These are phyloP conservation scores for Puma concolor DNA, from an alignment of 2,113 vertebrate species.

Conservation along the genomic window DNA sequence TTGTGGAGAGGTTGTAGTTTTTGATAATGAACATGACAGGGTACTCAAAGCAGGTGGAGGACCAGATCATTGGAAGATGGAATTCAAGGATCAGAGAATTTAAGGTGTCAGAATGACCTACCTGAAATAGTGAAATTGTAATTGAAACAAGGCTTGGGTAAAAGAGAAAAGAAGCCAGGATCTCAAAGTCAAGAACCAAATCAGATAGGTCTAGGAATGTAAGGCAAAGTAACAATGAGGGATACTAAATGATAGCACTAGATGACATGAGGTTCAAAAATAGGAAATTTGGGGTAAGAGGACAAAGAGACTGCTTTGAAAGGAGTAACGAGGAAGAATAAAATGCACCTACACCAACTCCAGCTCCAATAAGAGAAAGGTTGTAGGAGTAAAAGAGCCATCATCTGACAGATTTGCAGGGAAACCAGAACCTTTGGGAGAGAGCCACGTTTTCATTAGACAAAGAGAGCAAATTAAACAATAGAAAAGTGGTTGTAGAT, in stretches of 20 bases:
- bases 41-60: not conserved
- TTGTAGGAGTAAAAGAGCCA: not conserved
- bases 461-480: constrained; percentile 43
- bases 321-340: not conserved
- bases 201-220: not conserved
- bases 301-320: not conserved
- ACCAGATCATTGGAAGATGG: not conserved
- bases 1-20: not conserved
- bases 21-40: not conserved
- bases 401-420: not conserved
- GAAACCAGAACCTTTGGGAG: not conserved
- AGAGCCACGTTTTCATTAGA: not conserved
- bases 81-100: not conserved
- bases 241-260: not conserved
- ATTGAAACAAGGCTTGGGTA: not conserved
- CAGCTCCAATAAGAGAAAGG: not conserved
- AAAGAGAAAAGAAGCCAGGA: not conserved
- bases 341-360: not conserved
- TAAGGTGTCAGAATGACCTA: not conserved
- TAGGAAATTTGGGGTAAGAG: not conserved
- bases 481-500: not conserved
- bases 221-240: not conserved
- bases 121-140: not conserved
- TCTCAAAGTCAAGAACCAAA: not conserved
- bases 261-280: not conserved